A percentile compares a stretch with the other conserved stretches of the same genome.
Conservation (phyloP, 1,140 invertebrate species). For the Drosophila mauritiana region DNA sequence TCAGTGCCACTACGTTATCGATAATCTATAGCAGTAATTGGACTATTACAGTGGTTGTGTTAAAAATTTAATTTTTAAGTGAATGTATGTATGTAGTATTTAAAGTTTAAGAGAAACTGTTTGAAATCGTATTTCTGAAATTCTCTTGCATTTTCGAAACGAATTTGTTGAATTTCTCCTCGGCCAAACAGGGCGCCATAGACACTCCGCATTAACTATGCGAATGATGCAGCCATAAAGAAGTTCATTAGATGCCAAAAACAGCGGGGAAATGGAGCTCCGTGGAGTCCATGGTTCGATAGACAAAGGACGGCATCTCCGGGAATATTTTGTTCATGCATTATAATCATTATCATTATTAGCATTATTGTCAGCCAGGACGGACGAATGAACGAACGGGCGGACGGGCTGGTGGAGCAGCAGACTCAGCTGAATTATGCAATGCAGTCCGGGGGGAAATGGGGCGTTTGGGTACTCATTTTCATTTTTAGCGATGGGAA, state of each 20-base stretch:
- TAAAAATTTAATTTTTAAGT: too few relatives aligned
- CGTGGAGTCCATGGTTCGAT: slow-evolving; percentile 38
- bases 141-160: background rate
- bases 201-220: slow-evolving; percentile 45
- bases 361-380: slow-evolving; percentile 57
- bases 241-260: slow-evolving; percentile 57
- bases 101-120: too few relatives aligned
- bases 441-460: slow-evolving; percentile 35
- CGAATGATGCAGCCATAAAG: slow-evolving; percentile 51
- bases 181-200: slow-evolving; percentile 1
- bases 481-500: slow-evolving; percentile 16
- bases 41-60: slow-evolving; percentile 6
- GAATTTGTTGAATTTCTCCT: background rate
- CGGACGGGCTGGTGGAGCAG: slow-evolving; percentile 16
- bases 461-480: background rate
- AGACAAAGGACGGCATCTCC: slow-evolving; percentile 49
- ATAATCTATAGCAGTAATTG: slow-evolving; percentile 6
- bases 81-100: too few relatives aligned
- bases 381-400: slow-evolving; percentile 17
- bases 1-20: background rate
- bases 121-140: background rate
- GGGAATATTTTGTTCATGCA: slow-evolving; percentile 49
- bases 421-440: slow-evolving; percentile 48
- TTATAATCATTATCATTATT: slow-evolving; percentile 63
- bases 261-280: slow-evolving; percentile 6